phyloP scores from a whole-genome alignment of 2,797 vertebrate species.

The Aselliscus stoliczkanus region DNA sequence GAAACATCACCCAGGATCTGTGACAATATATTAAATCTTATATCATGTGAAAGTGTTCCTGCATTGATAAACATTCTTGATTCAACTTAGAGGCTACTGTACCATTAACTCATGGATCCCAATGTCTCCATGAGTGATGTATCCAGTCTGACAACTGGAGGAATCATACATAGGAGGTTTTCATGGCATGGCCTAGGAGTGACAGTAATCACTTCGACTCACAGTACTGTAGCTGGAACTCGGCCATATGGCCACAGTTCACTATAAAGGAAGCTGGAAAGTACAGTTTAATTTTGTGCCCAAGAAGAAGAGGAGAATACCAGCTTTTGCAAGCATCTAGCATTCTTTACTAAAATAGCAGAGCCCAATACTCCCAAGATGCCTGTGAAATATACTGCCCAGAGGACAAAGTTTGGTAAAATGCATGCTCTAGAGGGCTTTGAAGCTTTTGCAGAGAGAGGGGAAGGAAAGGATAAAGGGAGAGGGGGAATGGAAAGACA shows the following conservation, averaged over 20 bases:
- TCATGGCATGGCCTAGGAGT: not conserved
- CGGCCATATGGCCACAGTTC: not conserved
- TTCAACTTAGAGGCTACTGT: not conserved
- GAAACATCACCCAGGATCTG: not conserved
- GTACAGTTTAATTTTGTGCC: not conserved
- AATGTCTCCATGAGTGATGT: not conserved
- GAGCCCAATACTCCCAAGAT: not conserved
- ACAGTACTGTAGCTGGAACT: not conserved
- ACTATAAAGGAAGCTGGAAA: not conserved
- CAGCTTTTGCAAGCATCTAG: not conserved
- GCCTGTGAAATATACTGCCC: not conserved
- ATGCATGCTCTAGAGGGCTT: not conserved
- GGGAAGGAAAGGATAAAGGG: not conserved
- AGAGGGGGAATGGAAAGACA: not conserved
- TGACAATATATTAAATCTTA: not conserved
- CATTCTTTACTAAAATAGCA: not conserved
- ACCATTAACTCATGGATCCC: not conserved
- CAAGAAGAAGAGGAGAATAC: not conserved
- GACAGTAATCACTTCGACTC: not conserved
- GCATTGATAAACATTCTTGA: not conserved
- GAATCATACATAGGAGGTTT: not conserved
- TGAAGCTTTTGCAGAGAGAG: not conserved
- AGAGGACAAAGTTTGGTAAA: not conserved
- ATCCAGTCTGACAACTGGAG: not conserved
- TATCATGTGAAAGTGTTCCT: not conserved